phyloP scores from a whole-genome alignment of 2,888 invertebrate genomes.

The Drosophila nr. fundita region DNA sequence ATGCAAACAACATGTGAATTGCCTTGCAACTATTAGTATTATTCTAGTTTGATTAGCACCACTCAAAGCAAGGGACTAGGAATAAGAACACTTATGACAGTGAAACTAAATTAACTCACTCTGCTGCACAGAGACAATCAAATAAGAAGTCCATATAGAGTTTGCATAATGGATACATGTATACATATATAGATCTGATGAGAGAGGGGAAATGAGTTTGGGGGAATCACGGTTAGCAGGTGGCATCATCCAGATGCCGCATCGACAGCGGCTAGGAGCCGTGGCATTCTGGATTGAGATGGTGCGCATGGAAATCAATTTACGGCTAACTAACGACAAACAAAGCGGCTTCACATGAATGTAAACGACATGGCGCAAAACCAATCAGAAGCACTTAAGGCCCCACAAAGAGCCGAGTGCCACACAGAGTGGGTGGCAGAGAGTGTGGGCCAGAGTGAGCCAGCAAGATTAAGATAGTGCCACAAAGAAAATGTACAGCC shows the following conservation, averaged over 20 bases:
- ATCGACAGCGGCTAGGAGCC: constrained; percentile 5
- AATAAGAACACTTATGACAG: neutral
- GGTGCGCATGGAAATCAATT: constrained; percentile 52
- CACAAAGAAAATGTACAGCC: constrained; percentile 45
- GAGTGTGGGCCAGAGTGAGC: neutral
- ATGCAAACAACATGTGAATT: neutral
- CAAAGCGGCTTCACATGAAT: constrained; percentile 56
- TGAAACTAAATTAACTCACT: neutral
- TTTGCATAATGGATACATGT: constrained; percentile 5
- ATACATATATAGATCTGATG: neutral
- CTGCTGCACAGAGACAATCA: neutral
- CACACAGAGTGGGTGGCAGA: neutral
- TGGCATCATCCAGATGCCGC: neutral
- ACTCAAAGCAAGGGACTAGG: neutral
- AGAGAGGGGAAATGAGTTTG: neutral
- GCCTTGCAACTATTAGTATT: neutral
- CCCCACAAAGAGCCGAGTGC: constrained; percentile 3
- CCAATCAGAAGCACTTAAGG: constrained; percentile 67
- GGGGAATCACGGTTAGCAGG: constrained; percentile 2
- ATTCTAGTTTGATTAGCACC: neutral
- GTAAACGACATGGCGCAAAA: constrained; percentile 55
- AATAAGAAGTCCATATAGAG: neutral
- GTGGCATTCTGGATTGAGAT: neutral
- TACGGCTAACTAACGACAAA: constrained; percentile 53
- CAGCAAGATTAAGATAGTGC: constrained; percentile 45